Conservation (phyloP, 2,888 invertebrate species). For the Andrena minutula region DNA sequence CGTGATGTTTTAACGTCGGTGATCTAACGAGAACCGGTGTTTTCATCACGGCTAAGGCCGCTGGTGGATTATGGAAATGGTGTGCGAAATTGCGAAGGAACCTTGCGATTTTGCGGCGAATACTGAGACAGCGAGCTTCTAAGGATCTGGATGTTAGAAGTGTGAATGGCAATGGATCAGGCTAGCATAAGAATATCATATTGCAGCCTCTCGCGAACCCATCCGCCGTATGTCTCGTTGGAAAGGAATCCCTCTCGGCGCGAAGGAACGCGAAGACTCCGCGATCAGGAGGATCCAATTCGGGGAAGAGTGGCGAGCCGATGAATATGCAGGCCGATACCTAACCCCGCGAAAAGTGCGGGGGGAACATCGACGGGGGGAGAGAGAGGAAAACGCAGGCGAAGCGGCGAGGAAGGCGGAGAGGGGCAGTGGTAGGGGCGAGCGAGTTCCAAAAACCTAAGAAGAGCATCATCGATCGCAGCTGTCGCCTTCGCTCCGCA, state of each 20-base stretch:
- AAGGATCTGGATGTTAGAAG: too few species aligned
- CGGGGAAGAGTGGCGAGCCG: too few species aligned
- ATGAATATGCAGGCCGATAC: background rate
- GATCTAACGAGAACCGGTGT: too few species aligned
- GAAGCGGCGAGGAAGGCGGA: slow-evolving; percentile 26
- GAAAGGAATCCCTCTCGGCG: background rate
- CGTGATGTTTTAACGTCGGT: too few species aligned
- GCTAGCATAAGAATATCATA: background rate
- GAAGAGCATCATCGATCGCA: slow-evolving; percentile 83
- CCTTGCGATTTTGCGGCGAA: background rate
- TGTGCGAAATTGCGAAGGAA: background rate
- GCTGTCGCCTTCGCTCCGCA: slow-evolving; percentile 82
- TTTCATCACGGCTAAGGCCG: too few species aligned
- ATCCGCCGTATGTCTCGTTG: slow-evolving; percentile 19
- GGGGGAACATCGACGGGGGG: background rate
- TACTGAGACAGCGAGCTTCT: too few species aligned
- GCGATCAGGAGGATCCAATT: too few species aligned
- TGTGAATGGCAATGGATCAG: too few species aligned
- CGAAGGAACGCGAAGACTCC: too few species aligned
- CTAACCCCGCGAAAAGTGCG: background rate
- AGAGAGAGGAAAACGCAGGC: slow-evolving; percentile 1
- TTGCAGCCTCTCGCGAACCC: slow-evolving; percentile 21
- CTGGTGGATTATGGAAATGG: slow-evolving; percentile 57
- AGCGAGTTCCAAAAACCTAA: slow-evolving; percentile 80
- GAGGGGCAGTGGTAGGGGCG: slow-evolving; percentile 61